Conservation (phyloP, 1,140 invertebrate species). For the Drosophila asahinai region DNA sequence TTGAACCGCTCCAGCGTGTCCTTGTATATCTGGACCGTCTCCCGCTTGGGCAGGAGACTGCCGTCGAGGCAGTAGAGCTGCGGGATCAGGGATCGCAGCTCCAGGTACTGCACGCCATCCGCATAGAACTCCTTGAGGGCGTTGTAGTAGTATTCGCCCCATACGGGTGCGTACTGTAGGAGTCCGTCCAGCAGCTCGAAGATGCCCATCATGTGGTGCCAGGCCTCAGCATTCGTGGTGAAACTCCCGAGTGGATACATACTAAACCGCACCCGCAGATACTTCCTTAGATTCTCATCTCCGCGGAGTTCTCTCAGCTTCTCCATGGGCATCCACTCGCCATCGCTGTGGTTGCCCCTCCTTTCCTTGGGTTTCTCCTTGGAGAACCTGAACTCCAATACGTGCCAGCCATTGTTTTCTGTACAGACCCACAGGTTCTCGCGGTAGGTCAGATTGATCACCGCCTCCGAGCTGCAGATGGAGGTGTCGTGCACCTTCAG, state of each 20-base stretch:
- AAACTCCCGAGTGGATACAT: conserved; percentile 84
- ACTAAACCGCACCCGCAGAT: conserved; percentile 35
- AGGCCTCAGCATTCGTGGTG: conserved; percentile 87
- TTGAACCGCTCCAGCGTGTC: conserved; percentile 86
- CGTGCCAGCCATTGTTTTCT: conserved; percentile 27
- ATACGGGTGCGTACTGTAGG: conserved; percentile 89
- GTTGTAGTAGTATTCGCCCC: conserved; percentile 89
- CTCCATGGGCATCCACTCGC: conserved; percentile 87
- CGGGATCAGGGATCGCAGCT: conserved; percentile 87
- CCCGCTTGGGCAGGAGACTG: conserved; percentile 85
- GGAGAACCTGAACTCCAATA: conserved; percentile 84
- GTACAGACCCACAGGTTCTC: conserved; percentile 62
- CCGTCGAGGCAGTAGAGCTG: conserved; percentile 88
- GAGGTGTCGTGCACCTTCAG: conserved; percentile 90
- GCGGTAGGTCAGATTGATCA: conserved; percentile 52
- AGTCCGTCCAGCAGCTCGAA: conserved; percentile 88
- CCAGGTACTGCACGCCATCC: conserved; percentile 92
- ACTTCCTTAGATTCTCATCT: conserved; percentile 27
- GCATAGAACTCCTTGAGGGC: conserved; percentile 89
- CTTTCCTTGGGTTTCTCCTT: conserved; percentile 67
- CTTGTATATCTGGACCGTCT: conserved; percentile 87
- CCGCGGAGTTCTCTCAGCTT: conserved; percentile 83
- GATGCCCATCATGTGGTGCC: conserved; percentile 88
- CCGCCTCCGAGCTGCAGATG: conserved; percentile 87
- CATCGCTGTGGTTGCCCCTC: conserved; percentile 30